Base-by-base conservation (phyloP, 37 sponge, comb jelly and placozoan genomes). In the Amphimedon queenslandica region DNA sequence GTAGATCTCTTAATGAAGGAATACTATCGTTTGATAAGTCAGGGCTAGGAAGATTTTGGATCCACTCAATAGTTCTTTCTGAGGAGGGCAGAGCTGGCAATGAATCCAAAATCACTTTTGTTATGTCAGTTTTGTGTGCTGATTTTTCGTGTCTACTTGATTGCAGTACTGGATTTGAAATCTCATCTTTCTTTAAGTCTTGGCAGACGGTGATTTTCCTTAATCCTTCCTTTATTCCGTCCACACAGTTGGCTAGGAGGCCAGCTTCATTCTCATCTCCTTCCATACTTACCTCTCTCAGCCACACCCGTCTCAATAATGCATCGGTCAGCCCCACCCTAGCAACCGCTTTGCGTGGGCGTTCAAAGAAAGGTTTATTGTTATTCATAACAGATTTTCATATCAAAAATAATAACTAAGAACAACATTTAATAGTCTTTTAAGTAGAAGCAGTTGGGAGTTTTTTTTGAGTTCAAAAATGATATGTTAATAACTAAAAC, bases 61-160 rank as follows among this genome's bases (percentile, higher is more conserved):
- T 42, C 89, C 89, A 88, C 5, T 43, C 76, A n/a, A 83, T 63
- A 2, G 89, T 88, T 4, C 89, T 31, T n/a, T 82, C 73, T 4
- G 78, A 28, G 2, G 89, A 72, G 35, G 73, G 75, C 21, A 72
- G 20, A 25, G 55, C 72, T n/a, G 89, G 89, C 16, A 88, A 32
- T 20, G 69, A 36, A 10, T 40, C 32, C 4, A 88, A 68, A 6
- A 11, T 25, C 5, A 5, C 5, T n/a, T n/a, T 60, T 25, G 27
- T 25, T 60, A n/a, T 60, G 28, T 60, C 61, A 11, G 61, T 60
- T 25, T 25, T 6, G 27, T n/a, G 5, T 60, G 23, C 61, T 60
- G 61, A n/a, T n/a, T 11, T n/a, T 25, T 60, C 27, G 28, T 25
- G 21, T 11, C 23, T 6, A 6, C 5, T 5, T 60, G 23, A n/a